A percentile compares a stretch with the other conserved stretches of the same genome.
Conservation (phyloP, 2,113 vertebrate genomes). For the Crotalus viridis region DNA sequence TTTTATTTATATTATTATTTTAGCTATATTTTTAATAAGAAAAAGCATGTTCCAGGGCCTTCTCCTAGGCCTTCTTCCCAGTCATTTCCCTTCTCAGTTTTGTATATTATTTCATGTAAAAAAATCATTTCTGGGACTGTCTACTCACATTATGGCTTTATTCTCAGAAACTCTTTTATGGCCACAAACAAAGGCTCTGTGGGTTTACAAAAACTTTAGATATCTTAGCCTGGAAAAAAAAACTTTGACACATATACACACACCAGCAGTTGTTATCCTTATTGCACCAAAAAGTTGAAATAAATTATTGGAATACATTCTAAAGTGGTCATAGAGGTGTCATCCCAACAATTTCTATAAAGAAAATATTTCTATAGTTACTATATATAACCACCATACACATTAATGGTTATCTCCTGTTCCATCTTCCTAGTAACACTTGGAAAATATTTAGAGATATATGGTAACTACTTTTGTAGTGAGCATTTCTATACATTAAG, state of each 20-base stretch:
- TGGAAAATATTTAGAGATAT: background rate
- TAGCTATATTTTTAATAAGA: slow-evolving; percentile 40
- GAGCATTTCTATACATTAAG: background rate
- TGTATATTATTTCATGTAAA: background rate
- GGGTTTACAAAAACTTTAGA: background rate
- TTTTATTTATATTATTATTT: slow-evolving; percentile 48
- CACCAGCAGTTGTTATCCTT: slow-evolving; percentile 17
- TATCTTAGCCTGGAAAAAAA: slow-evolving; percentile 32
- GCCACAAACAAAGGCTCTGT: slow-evolving; percentile 35
- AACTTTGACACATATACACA: background rate
- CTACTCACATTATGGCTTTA: background rate
- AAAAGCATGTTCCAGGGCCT: background rate
- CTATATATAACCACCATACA: background rate
- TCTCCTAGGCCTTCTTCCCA: background rate
- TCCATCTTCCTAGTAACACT: background rate
- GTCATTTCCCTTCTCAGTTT: slow-evolving; percentile 14
- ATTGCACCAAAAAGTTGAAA: slow-evolving; percentile 26
- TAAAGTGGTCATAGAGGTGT: background rate
- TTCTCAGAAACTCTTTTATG: slow-evolving; percentile 5
- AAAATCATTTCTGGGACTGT: background rate
- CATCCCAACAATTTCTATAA: background rate
- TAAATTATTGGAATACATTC: background rate
- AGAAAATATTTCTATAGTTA: background rate
- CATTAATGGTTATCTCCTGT: background rate
- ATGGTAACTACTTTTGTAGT: background rate